These are phyloP conservation scores for Crenichthys baileyi DNA, from an alignment of 2,797 vertebrate genomes.

Conservation along the genomic window DNA sequence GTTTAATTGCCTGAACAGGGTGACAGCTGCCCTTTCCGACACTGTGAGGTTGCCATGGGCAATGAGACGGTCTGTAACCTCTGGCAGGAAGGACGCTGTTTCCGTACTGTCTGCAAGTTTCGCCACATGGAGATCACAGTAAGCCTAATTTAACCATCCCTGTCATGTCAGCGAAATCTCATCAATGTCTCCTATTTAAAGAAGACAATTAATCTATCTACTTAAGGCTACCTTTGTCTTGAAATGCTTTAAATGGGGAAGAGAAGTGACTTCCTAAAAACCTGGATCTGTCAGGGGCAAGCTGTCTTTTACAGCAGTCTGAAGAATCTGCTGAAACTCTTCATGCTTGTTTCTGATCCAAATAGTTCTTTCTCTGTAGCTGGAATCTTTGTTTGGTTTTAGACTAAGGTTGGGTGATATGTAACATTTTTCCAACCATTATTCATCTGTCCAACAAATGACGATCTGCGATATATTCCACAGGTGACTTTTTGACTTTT, in stretches of 20 bases:
- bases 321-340: neutral
- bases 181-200: neutral
- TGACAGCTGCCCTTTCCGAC: constrained; percentile 91
- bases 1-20: constrained; percentile 77
- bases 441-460: too few relatives aligned
- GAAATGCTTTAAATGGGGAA: neutral
- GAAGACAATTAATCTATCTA: neutral
- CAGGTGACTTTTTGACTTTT: too few relatives aligned
- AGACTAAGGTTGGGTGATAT: neutral
- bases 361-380: neutral
- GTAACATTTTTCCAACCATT: too few relatives aligned
- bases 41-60: constrained; percentile 94
- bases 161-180: neutral
- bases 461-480: too few relatives aligned
- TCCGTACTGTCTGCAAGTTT: constrained; percentile 91
- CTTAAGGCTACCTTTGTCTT: neutral
- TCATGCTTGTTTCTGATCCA: neutral
- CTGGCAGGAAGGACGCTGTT: constrained; percentile 94
- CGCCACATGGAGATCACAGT: constrained; percentile 97
- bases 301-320: neutral
- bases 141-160: constrained; percentile 47
- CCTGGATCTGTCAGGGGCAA: neutral
- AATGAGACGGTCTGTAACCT: constrained; percentile 90
- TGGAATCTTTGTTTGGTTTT: neutral
- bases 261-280: neutral